Percentiles rank a stretch among this genome's conserved stretches.
Evolutionary conservation across 2,888 invertebrate genomes (phyloP).

Genomic region (Mellilla xanthometata): DNA sequence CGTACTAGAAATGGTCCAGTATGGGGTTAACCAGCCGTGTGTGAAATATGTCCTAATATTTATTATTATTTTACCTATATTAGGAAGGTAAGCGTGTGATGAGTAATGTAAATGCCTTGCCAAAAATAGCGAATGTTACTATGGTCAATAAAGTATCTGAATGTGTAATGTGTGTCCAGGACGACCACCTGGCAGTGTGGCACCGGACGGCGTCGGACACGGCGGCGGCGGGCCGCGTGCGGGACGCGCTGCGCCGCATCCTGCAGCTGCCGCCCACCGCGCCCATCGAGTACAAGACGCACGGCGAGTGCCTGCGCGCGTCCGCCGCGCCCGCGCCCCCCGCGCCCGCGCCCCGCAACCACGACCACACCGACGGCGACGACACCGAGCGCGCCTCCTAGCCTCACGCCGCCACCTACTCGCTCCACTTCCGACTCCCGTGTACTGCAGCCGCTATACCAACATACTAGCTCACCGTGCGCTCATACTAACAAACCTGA

Average conservation of each 20-base stretch:
- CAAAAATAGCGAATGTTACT: no score
- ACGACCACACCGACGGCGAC: background rate
- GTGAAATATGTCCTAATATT: no score
- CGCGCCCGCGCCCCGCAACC: conserved; percentile 14
- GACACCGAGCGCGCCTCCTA: conserved; percentile 8
- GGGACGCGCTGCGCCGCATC: conserved; percentile 96
- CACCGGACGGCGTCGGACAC: conserved; percentile 97
- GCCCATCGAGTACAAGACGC: conserved; percentile 95
- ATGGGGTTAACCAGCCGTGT: no score
- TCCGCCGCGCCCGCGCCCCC: conserved; percentile 40
- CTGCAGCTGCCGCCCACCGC: conserved; percentile 96
- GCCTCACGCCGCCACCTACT: conserved; percentile 27
- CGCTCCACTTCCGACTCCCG: no score
- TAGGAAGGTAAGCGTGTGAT: no score
- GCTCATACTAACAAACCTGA: no score
- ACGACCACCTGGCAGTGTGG: conserved; percentile 98
- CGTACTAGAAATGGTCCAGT: no score
- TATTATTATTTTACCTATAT: no score
- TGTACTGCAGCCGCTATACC: no score
- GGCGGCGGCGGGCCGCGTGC: conserved; percentile 93
- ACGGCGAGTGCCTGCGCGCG: conserved; percentile 64
- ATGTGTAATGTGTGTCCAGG: conserved; percentile 81
- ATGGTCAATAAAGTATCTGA: no score
- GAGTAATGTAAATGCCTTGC: no score
- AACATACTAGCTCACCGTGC: no score